These are phyloP conservation scores for Chamaea fasciata DNA, from an alignment of 2,113 vertebrate species.

Conservation along the genomic window DNA sequence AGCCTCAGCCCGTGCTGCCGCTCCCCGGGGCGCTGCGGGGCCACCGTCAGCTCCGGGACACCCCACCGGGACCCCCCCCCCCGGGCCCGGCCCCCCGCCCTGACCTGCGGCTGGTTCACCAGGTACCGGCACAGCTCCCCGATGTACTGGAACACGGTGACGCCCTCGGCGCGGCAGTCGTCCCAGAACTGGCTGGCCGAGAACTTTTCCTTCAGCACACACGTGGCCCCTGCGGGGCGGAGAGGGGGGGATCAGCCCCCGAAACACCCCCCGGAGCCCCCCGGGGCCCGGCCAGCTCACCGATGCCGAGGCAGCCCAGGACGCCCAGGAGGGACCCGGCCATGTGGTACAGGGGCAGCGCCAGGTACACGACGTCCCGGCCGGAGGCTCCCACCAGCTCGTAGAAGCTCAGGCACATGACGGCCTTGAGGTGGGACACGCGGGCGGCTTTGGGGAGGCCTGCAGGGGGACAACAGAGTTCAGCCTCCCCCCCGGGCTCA, in stretches of 20 bases:
- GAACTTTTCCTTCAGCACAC: conserved; percentile 88
- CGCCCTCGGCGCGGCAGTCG: conserved; percentile 78
- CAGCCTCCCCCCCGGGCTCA: accelerated
- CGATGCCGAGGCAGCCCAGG: conserved; percentile 84
- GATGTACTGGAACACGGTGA: conserved; percentile 89
- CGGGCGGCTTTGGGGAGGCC: conserved; percentile 87
- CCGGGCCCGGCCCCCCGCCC: accelerated
- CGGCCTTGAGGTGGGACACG: conserved; percentile 82
- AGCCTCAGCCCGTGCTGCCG: conserved; percentile 67
- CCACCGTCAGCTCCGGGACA: neutral
- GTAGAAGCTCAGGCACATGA: conserved; percentile 81
- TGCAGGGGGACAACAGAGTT: neutral
- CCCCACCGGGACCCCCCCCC: accelerated
- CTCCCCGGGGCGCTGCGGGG: conserved; percentile 40
- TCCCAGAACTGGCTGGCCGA: conserved; percentile 89
- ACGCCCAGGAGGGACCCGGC: conserved; percentile 84
- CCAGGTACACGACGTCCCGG: conserved; percentile 81
- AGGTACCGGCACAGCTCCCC: conserved; percentile 91
- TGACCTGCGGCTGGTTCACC: conserved; percentile 79
- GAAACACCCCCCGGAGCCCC: accelerated
- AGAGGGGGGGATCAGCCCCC: neutral
- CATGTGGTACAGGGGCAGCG: conserved; percentile 90
- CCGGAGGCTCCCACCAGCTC: conserved; percentile 76
- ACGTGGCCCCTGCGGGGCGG: conserved; percentile 55
- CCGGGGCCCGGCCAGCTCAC: conserved; percentile 47